A percentile compares a stretch with the other conserved stretches of the same genome.
Conservation (phyloP, 2,113 vertebrate species). For the Hystrix cristata region DNA sequence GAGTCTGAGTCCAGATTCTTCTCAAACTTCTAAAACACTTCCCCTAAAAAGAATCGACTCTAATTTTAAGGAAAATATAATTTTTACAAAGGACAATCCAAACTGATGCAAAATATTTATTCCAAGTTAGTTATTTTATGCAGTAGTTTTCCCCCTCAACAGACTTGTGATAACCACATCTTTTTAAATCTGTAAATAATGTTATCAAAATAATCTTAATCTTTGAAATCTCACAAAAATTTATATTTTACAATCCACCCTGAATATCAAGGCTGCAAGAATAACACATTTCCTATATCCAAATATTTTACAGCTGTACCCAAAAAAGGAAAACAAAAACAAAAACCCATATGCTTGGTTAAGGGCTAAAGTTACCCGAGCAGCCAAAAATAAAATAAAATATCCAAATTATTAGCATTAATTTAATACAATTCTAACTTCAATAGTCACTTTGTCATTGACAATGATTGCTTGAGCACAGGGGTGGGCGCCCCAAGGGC, state of each 20-base stretch:
- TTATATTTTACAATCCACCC: conserved; percentile 97
- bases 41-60: conserved; percentile 20
- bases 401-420: conserved; percentile 92
- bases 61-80: conserved; percentile 77
- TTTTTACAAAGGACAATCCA: conserved; percentile 85
- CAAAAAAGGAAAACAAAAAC: conserved; percentile 86
- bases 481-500: conserved; percentile 85
- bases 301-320: conserved; percentile 96
- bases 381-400: conserved; percentile 92
- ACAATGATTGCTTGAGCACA: conserved; percentile 94
- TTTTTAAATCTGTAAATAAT: conserved; percentile 96
- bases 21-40: conserved; percentile 35
- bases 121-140: conserved; percentile 95
- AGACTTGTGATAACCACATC: conserved; percentile 93
- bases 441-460: conserved; percentile 92
- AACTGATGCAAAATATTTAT: conserved; percentile 99
- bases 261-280: conserved; percentile 97
- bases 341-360: conserved; percentile 90
- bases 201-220: conserved; percentile 98
- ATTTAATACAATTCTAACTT: conserved; percentile 94
- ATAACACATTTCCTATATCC: conserved; percentile 93
- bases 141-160: conserved; percentile 92
- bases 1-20: conserved; percentile 29
- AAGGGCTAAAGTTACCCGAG: conserved; percentile 93
- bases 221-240: conserved; percentile 97